Conservation (phyloP, 1,140 invertebrate genomes). For the Hesperophylax magnus region DNA sequence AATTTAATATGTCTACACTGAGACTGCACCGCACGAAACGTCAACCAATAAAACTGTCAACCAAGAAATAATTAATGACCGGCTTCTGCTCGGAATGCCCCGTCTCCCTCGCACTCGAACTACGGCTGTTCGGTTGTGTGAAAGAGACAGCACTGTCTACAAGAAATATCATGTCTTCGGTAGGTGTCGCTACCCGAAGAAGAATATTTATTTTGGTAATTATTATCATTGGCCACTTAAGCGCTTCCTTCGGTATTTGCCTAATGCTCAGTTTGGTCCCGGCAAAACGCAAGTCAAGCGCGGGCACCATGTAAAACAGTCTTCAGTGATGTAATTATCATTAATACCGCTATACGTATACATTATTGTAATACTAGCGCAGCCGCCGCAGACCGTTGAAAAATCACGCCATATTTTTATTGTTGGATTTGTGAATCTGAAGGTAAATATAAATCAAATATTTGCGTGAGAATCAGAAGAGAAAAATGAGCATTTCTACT, state of each 20-base stretch:
- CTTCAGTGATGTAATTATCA: no score
- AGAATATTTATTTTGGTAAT: constrained; percentile 58
- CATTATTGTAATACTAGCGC: no score
- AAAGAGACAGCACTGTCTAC: constrained; percentile 40
- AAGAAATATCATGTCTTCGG: constrained; percentile 45
- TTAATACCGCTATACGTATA: no score
- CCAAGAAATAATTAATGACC: constrained; percentile 54
- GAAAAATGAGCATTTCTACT: no score
- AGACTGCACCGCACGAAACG: constrained; percentile 42
- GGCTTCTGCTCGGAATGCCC: constrained; percentile 24
- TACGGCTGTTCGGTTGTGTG: constrained; percentile 2
- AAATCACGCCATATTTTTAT: no score
- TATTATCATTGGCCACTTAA: constrained; percentile 59
- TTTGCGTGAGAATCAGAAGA: no score
- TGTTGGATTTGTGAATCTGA: no score
- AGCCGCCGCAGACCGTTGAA: no score
- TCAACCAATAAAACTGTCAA: constrained; percentile 58
- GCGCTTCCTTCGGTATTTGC: constrained; percentile 51
- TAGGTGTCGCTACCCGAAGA: constrained; percentile 44
- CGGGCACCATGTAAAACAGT: no score
- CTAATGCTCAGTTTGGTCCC: constrained; percentile 22
- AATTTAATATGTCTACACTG: constrained; percentile 41
- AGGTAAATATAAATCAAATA: no score
- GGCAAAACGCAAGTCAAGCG: background rate
- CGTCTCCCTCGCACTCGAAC: constrained; percentile 32